Percentiles rank a stretch among this genome's conserved stretches.
Conservation (phyloP, 1,140 invertebrate species). For the Zaprionus kolodkinae region DNA sequence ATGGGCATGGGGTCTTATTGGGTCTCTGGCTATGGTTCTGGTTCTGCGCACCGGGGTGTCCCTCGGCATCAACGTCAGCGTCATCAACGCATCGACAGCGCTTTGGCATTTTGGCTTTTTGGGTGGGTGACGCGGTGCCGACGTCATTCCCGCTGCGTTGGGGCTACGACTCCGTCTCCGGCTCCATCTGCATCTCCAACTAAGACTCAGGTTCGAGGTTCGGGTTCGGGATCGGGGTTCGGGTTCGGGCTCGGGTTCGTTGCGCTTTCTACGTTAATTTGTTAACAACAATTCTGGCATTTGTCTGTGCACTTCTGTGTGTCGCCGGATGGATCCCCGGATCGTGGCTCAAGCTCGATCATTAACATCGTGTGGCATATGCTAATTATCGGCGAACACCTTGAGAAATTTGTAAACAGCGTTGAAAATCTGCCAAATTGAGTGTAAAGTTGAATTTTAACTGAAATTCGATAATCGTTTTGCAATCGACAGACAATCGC, state of each 20-base stretch:
- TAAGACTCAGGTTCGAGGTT: background rate
- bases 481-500: background rate
- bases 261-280: constrained; percentile 82
- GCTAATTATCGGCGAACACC: constrained; percentile 63
- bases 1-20: constrained; percentile 21
- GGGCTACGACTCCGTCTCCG: background rate
- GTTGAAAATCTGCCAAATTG: constrained; percentile 72
- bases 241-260: constrained; percentile 58
- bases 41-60: constrained; percentile 71
- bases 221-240: constrained; percentile 7
- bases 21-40: constrained; percentile 21
- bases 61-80: constrained; percentile 75
- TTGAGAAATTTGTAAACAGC: constrained; percentile 48
- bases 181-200: background rate
- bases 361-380: constrained; percentile 35
- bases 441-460: constrained; percentile 34
- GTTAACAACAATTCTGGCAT: constrained; percentile 72
- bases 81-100: constrained; percentile 76
- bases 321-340: constrained; percentile 39
- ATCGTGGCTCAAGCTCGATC: background rate
- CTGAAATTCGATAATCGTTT: constrained; percentile 17
- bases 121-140: constrained; percentile 58
- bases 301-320: constrained; percentile 58
- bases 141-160: constrained; percentile 64
- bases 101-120: constrained; percentile 51